These are phyloP conservation scores for Lamprologus callipterus DNA, from an alignment of 2,113 vertebrate genomes.

Conservation along the genomic window DNA sequence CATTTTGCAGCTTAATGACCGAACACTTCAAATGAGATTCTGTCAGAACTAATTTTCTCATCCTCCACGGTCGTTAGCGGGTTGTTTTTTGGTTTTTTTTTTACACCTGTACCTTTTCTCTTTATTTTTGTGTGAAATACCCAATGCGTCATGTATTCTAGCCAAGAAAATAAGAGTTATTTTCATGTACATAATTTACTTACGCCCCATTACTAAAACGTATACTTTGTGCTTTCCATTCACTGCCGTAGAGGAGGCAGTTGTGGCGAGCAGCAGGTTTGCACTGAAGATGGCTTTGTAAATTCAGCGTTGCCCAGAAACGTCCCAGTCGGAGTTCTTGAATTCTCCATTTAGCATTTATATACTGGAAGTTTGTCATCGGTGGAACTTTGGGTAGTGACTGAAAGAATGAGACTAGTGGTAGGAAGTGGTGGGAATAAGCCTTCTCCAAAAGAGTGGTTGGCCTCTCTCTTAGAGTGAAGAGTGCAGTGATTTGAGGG, in stretches of 20 bases:
- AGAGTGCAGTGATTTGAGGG: background rate
- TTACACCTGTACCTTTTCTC: background rate
- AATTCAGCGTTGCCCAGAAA: background rate
- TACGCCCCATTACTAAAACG: background rate
- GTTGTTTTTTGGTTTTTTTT: background rate
- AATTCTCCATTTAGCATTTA: background rate
- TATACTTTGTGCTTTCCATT: background rate
- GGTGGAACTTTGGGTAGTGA: background rate
- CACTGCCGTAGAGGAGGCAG: background rate
- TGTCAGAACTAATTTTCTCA: background rate
- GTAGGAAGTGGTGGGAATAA: background rate
- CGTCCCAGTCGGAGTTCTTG: background rate
- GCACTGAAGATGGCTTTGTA: background rate
- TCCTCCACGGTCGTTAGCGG: background rate
- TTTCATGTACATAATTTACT: background rate
- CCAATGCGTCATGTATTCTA: background rate
- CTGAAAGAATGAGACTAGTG: background rate
- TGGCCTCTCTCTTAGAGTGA: background rate
- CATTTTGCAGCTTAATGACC: background rate
- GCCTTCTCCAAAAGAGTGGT: background rate
- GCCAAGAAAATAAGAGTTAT: background rate
- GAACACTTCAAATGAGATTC: background rate
- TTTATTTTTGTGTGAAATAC: background rate
- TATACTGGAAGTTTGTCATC: background rate
- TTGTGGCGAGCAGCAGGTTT: background rate